Percentiles rank a stretch among this genome's conserved stretches.
phyloP scores from a whole-genome alignment of 2,888 invertebrate species.

The Cactoblastis cactorum region DNA sequence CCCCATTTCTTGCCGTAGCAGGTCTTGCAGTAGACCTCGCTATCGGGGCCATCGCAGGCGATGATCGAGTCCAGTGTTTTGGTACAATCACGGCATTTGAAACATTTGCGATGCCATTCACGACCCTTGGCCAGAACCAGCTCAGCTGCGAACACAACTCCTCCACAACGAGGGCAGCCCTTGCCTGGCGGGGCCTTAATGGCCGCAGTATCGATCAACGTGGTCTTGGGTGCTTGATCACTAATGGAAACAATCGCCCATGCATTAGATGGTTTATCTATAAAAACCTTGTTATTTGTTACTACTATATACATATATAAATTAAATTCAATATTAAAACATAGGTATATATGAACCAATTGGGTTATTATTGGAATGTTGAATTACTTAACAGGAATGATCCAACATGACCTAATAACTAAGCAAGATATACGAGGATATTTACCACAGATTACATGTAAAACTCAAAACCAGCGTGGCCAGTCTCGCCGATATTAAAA shows the following conservation, averaged over 20 bases:
- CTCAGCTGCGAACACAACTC: constrained; percentile 95
- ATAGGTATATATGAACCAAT: not conserved
- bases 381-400: not conserved
- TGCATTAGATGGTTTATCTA: not conserved
- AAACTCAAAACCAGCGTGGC: constrained; percentile 46
- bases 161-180: constrained; percentile 94
- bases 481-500: constrained; percentile 67
- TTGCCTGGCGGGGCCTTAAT: constrained; percentile 91
- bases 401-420: constrained; percentile 22
- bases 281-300: too few species aligned
- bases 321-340: not conserved
- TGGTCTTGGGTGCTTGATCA: constrained; percentile 87
- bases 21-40: constrained; percentile 96
- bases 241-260: constrained; percentile 59
- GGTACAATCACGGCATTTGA: constrained; percentile 94
- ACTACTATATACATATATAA: too few species aligned
- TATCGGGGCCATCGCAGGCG: constrained; percentile 96
- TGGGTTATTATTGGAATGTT: not conserved
- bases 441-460: constrained; percentile 52
- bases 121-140: constrained; percentile 94
- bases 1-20: constrained; percentile 99
- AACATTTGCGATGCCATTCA: constrained; percentile 96
- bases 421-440: constrained; percentile 26
- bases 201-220: constrained; percentile 87
- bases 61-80: constrained; percentile 97